Evolutionary conservation across 2,113 vertebrate species (phyloP), one percentile per base, ranked within the genome.

Genomic region (Podarcis raffonei): DNA sequence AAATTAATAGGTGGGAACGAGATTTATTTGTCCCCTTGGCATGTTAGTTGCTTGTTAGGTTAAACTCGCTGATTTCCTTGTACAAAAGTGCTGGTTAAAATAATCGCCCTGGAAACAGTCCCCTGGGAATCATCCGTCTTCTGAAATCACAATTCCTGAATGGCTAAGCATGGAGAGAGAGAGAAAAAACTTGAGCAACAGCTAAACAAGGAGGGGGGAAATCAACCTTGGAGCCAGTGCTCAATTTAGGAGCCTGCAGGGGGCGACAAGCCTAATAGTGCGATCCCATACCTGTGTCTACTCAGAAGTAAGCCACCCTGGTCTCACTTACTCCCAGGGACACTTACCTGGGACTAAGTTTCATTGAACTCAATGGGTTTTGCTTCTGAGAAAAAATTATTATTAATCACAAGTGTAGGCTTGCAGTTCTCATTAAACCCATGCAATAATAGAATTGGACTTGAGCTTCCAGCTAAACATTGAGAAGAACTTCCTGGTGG

Each of bases 11-110:
- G 97, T 97, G 97, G 97, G 97, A 98, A 98, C 90, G 95, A 97
- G 97, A 98, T 98, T 98, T 98, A 98, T 98, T 96, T 84, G 90
- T 96, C 97, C 96, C 97, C 89, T 78, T 82, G 93, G 97, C 95
- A 96, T 97, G 94, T 96, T 94, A 94, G 96, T 95, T 96, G 97
- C 97, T 97, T 98, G 98, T 98, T 98, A 98, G 97, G 97, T 98
- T 98, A 97, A 98, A 98, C 97, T 97, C 96, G 96, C 96, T 96
- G 97, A 97, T 98, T 98, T 98, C 97, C 98, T 97, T 96, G 96
- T 97, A 98, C 97, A 98, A 97, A 97, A 97, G 96, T 95, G 95
- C 96, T 97, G 93, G 96, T 97, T 97, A 97, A 97, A 97, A 96
- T 94, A 95, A 97, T 97, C 96, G 95, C 95, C 95, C 95, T 94